A percentile compares a stretch with the other conserved stretches of the same genome.
Evolutionary conservation across 2,113 vertebrate genomes (phyloP).

Genomic region (Pedionomus torquatus): DNA sequence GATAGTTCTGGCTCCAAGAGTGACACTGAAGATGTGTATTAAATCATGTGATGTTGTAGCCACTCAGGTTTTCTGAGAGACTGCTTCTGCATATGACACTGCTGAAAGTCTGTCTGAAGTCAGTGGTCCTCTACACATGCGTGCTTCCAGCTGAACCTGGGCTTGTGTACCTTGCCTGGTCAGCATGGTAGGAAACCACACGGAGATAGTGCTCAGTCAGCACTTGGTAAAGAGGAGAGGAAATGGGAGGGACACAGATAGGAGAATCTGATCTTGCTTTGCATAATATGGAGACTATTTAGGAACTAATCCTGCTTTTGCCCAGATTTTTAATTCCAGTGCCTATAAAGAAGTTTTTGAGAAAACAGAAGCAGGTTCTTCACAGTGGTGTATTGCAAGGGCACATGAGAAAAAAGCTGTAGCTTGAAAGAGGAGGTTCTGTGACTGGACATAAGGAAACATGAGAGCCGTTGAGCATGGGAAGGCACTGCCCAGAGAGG

Average conservation of each 20-base stretch:
- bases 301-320: not conserved
- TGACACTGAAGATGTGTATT: not conserved
- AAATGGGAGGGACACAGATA: not conserved
- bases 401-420: not conserved
- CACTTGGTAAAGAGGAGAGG: not conserved
- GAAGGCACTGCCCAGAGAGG: not conserved
- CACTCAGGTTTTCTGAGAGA: not conserved
- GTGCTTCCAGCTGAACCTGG: not conserved
- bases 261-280: not conserved
- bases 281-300: not conserved
- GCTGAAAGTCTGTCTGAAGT: not conserved
- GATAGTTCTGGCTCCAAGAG: not conserved
- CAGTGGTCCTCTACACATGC: not conserved
- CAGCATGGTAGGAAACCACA: not conserved
- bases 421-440: not conserved
- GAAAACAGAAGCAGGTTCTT: not conserved
- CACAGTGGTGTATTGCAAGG: not conserved
- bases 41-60: not conserved
- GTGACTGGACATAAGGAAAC: not conserved
- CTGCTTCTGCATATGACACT: not conserved
- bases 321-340: not conserved
- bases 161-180: not conserved
- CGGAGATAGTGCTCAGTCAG: not conserved
- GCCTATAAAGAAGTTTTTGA: not conserved
- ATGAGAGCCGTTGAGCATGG: not conserved